Conservation (phyloP, 2,797 vertebrate species). For the Capromys pilorides region DNA sequence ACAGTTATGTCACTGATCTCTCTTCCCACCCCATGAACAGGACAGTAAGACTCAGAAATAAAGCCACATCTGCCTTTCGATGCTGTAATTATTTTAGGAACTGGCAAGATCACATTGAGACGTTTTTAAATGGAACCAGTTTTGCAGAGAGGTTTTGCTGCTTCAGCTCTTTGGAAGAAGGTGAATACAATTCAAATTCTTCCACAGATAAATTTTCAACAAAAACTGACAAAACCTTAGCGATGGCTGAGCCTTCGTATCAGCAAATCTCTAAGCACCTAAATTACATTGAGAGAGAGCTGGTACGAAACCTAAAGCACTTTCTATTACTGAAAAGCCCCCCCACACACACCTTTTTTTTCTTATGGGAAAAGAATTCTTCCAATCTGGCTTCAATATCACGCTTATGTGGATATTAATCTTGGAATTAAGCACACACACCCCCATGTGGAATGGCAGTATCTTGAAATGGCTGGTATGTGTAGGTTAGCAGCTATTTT, state of each 20-base stretch:
- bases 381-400: conserved; percentile 65
- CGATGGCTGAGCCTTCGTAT: conserved; percentile 12
- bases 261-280: conserved; percentile 38
- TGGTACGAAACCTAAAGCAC: conserved; percentile 4
- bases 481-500: conserved; percentile 70
- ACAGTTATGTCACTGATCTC: neutral
- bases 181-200: conserved; percentile 64
- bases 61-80: conserved; percentile 20
- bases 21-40: neutral
- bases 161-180: conserved; percentile 61
- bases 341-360: too few species aligned
- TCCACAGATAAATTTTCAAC: conserved; percentile 60
- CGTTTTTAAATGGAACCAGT: conserved; percentile 62
- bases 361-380: conserved; percentile 29
- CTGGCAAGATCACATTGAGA: conserved; percentile 49
- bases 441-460: conserved; percentile 42
- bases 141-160: conserved; percentile 61
- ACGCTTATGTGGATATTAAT: conserved; percentile 56
- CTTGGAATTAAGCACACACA: conserved; percentile 38
- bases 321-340: neutral
- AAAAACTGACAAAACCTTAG: conserved; percentile 51
- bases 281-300: conserved; percentile 19
- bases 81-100: conserved; percentile 57
- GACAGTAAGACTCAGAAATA: neutral
- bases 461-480: conserved; percentile 53